These are phyloP conservation scores for Emberiza fucata DNA, from an alignment of 2,113 vertebrate genomes.

Conservation along the genomic window DNA sequence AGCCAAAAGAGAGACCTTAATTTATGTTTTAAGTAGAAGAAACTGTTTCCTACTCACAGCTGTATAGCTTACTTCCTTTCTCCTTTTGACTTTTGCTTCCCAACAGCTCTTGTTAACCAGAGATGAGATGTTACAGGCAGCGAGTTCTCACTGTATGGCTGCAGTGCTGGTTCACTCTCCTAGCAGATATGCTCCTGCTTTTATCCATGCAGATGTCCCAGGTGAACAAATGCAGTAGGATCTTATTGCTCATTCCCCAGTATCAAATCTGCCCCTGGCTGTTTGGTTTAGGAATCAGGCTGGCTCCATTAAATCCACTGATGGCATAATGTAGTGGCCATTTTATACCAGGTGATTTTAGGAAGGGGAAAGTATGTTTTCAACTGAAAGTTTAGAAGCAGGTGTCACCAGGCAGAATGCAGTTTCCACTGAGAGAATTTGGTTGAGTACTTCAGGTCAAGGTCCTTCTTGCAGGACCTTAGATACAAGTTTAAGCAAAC, in stretches of 20 bases:
- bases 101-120: constrained; percentile 86
- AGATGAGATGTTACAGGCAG: constrained; percentile 86
- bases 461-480: not conserved
- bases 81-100: constrained; percentile 21
- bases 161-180: constrained; percentile 84
- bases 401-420: not conserved
- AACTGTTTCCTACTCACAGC: not conserved
- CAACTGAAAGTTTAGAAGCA: not conserved
- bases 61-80: not conserved
- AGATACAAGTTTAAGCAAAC: not conserved
- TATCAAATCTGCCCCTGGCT: not conserved
- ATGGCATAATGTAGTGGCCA: not conserved
- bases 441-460: not conserved
- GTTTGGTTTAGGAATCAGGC: not conserved
- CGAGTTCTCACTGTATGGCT: constrained; percentile 85
- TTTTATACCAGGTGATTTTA: not conserved
- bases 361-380: not conserved
- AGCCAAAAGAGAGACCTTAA: not conserved
- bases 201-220: constrained; percentile 89
- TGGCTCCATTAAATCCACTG: not conserved
- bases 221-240: constrained; percentile 70
- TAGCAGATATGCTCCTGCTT: constrained; percentile 77
- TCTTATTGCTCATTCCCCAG: not conserved
- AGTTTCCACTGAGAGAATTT: not conserved
- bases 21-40: not conserved